Conservation (phyloP, 2,113 vertebrate species). For the Gambusia holbrooki region DNA sequence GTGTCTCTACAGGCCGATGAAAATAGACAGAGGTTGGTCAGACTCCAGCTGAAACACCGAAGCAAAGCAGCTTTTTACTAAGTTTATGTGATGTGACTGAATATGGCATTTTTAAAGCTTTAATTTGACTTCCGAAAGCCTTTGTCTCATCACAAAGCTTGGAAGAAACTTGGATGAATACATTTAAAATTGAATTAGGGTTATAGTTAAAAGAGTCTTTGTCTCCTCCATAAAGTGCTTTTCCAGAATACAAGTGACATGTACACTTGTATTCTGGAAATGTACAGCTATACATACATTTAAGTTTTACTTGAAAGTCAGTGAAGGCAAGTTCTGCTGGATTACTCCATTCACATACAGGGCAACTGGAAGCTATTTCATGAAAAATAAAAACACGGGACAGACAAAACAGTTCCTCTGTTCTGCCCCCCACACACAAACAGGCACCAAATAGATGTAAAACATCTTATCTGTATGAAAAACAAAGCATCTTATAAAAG, state of each 20-base stretch:
- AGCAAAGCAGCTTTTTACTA: not conserved
- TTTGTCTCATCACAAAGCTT: no score
- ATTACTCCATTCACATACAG: not conserved
- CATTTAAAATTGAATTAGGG: no score
- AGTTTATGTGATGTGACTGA: not conserved
- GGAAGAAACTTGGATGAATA: no score
- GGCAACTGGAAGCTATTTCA: not conserved
- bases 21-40: constrained; percentile 6
- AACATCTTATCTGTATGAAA: not conserved
- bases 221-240: no score
- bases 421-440: no score
- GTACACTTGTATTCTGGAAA: no score
- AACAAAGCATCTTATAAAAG: no score
- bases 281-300: no score
- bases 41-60: constrained; percentile 18
- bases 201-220: no score
- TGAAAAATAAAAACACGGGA: not conserved
- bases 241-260: not conserved
- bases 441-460: not conserved
- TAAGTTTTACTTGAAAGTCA: not conserved
- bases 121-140: no score
- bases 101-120: no score
- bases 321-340: not conserved
- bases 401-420: not conserved
- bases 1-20: constrained; percentile 12